These are phyloP conservation scores for Dilophus febrilis DNA, from an alignment of 2,888 invertebrate genomes.

Conservation along the genomic window DNA sequence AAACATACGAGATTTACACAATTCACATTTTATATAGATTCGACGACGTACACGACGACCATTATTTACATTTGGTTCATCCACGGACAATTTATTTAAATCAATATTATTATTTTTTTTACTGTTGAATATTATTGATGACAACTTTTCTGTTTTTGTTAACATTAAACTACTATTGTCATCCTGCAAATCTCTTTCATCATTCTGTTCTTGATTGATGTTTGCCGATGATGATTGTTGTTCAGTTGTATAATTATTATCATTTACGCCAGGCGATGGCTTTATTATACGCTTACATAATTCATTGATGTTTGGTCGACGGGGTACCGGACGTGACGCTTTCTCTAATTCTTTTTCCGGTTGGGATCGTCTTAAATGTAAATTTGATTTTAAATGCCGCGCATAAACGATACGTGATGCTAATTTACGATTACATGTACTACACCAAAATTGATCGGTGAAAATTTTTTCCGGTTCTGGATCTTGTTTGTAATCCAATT, in stretches of 20 bases:
- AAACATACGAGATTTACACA: conserved; percentile 52
- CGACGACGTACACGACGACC: conserved; percentile 36
- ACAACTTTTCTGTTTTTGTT: no score
- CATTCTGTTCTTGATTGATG: background rate
- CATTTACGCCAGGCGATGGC: conserved; percentile 28
- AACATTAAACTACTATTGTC: no score
- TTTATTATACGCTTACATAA: conserved; percentile 18
- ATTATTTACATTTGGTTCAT: conserved; percentile 2
- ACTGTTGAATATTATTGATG: conserved; percentile 16
- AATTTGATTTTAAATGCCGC: conserved; percentile 54
- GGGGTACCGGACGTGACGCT: conserved; percentile 21
- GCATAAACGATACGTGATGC: conserved; percentile 59
- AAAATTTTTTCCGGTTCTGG: conserved; percentile 24
- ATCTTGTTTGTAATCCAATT: conserved; percentile 33
- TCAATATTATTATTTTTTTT: conserved; percentile 17
- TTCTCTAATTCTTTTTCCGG: conserved; percentile 53
- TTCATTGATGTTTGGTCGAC: background rate
- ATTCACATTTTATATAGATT: conserved; percentile 46
- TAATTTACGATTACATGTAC: conserved; percentile 58
- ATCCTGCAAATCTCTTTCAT: no score
- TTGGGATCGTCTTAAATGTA: conserved; percentile 48
- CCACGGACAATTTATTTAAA: conserved; percentile 12
- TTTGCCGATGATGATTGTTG: background rate
- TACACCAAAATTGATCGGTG: conserved; percentile 57
- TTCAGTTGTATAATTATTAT: conserved; percentile 20